phyloP scores from a whole-genome alignment of 2,113 vertebrate genomes.

The Trichechus manatus region DNA sequence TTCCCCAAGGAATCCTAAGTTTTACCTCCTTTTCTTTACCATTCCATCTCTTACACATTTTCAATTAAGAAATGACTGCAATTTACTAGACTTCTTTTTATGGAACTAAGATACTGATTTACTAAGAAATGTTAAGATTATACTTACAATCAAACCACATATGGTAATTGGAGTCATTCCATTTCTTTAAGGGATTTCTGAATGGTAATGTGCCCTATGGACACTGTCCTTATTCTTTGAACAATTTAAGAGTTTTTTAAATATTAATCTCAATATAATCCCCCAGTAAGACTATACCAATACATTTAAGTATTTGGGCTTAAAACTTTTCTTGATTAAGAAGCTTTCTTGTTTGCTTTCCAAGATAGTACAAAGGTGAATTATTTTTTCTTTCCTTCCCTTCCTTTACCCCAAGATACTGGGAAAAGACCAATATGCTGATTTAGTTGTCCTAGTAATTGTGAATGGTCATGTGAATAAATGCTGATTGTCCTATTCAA shows the following conservation, averaged over 20 bases:
- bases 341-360: background rate
- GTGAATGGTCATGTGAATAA: background rate
- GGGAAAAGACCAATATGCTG: background rate
- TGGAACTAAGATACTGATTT: slow-evolving; percentile 40
- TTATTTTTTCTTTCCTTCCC: background rate
- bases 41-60: slow-evolving; percentile 31
- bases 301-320: background rate
- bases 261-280: background rate
- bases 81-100: slow-evolving; percentile 35
- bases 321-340: background rate
- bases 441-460: background rate
- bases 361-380: background rate
- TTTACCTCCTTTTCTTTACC: slow-evolving; percentile 11
- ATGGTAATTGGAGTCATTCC: background rate
- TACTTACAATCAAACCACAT: slow-evolving; percentile 56
- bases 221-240: slow-evolving; percentile 31
- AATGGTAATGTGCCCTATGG: background rate
- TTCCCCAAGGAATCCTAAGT: background rate
- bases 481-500: background rate
- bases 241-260: slow-evolving; percentile 17
- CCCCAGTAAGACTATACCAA: background rate
- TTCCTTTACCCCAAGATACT: background rate
- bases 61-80: slow-evolving; percentile 45
- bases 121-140: slow-evolving; percentile 43
- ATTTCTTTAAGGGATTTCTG: background rate